Percentiles rank a stretch among this genome's conserved stretches.
phyloP scores from a whole-genome alignment of 1,140 invertebrate genomes.

The Diorhabda sublineata region DNA sequence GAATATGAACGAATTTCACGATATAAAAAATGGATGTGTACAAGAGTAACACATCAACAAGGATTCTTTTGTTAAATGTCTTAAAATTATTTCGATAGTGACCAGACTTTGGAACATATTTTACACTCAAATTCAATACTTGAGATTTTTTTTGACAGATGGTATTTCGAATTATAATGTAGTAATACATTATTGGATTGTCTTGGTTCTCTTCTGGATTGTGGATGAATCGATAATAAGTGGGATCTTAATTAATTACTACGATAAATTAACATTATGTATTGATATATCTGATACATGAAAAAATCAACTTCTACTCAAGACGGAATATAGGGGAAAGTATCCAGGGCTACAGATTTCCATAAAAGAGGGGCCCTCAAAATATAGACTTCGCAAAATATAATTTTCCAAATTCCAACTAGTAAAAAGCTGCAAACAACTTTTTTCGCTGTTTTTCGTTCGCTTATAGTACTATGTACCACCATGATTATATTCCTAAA shows the following conservation, averaged over 20 bases:
- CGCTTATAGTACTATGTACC: too few relatives aligned
- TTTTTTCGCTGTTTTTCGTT: too few relatives aligned
- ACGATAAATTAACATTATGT: neutral
- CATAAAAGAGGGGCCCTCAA: neutral
- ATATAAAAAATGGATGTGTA: slow-evolving; percentile 5
- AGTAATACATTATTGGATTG: too few relatives aligned
- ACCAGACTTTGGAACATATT: neutral
- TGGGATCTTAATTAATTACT: too few relatives aligned
- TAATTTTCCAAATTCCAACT: neutral
- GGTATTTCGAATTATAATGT: too few relatives aligned
- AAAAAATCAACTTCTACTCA: slow-evolving; percentile 3
- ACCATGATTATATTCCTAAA: too few relatives aligned
- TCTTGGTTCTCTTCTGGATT: too few relatives aligned
- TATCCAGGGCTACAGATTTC: neutral
- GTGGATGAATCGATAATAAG: too few relatives aligned
- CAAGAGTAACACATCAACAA: neutral
- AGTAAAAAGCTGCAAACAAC: neutral
- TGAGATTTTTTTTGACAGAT: neutral
- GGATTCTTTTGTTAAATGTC: neutral
- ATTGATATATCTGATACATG: neutral
- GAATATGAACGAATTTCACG: slow-evolving; percentile 1
- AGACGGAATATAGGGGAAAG: neutral
- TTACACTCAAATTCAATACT: neutral
- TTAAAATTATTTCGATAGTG: neutral
- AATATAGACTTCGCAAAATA: neutral